Percentiles rank a stretch among this genome's conserved stretches.
Conservation (phyloP, 1,140 invertebrate species). For the Dreissena polymorpha region DNA sequence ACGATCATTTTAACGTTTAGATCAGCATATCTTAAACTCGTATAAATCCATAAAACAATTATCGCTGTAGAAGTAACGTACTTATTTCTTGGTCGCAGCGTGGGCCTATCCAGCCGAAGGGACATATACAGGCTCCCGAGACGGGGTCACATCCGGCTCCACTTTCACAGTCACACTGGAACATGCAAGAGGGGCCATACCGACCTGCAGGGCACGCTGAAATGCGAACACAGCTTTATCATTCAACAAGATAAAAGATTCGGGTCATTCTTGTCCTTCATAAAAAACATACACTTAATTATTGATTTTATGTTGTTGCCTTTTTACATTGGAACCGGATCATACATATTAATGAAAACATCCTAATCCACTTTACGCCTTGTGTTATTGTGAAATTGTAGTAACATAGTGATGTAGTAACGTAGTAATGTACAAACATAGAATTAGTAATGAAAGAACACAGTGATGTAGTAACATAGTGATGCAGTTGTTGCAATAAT, state of each 20-base stretch:
- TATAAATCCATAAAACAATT: too few relatives aligned
- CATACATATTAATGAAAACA: too few relatives aligned
- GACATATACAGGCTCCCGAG: constrained; percentile 87
- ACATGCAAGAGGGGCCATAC: constrained; percentile 87
- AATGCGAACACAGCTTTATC: constrained; percentile 16
- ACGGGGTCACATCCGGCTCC: constrained; percentile 75
- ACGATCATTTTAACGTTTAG: too few relatives aligned
- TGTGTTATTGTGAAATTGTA: too few relatives aligned
- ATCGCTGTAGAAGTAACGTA: constrained; percentile 45
- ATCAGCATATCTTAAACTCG: too few relatives aligned
- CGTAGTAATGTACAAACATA: too few relatives aligned
- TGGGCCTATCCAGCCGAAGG: constrained; percentile 80
- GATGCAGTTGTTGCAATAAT: too few relatives aligned
- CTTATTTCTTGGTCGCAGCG: constrained; percentile 72
- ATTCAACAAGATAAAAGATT: too few relatives aligned
- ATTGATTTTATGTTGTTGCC: background rate
- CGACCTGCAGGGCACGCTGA: constrained; percentile 71
- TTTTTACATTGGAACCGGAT: background rate
- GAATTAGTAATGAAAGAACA: too few relatives aligned
- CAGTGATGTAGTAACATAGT: too few relatives aligned
- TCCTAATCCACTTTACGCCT: too few relatives aligned
- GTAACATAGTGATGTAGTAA: too few relatives aligned
- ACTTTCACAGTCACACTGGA: constrained; percentile 92
- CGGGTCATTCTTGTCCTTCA: background rate
- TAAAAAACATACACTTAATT: background rate